phyloP scores from a whole-genome alignment of 2,888 invertebrate genomes.

The Apotomis turbidana region DNA sequence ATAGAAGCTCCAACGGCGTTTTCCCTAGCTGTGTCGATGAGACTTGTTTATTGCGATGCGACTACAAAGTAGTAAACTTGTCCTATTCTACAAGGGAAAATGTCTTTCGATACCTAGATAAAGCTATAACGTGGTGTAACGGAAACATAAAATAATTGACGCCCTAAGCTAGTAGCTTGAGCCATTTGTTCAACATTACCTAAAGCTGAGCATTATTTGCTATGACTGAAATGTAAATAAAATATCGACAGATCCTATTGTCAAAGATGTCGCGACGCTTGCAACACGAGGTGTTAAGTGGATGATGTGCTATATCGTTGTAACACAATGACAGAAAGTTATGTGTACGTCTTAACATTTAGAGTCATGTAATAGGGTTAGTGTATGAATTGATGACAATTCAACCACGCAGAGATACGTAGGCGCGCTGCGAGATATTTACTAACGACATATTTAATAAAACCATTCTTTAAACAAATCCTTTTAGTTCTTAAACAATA shows the following conservation, averaged over 20 bases:
- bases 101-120: slow-evolving; percentile 3
- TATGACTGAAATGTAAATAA: slow-evolving; percentile 12
- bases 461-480: too few species aligned
- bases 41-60: slow-evolving; percentile 20
- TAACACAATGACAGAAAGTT: slow-evolving; percentile 44
- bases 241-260: slow-evolving; percentile 46
- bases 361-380: slow-evolving; percentile 37
- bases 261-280: slow-evolving; percentile 57
- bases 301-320: slow-evolving; percentile 40
- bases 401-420: background rate
- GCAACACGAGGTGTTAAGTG: slow-evolving; percentile 54
- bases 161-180: background rate
- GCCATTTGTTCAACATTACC: background rate
- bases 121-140: background rate
- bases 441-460: too few species aligned
- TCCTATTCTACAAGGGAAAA: slow-evolving; percentile 29
- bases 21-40: slow-evolving; percentile 21
- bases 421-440: background rate
- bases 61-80: slow-evolving; percentile 28
- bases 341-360: slow-evolving; percentile 34
- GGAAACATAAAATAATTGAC: slow-evolving; percentile 21
- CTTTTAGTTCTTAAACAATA: too few species aligned
- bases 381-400: slow-evolving; percentile 29
- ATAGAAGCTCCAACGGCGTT: slow-evolving; percentile 24
- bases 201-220: background rate